Percentiles rank a stretch among this genome's conserved stretches.
phyloP scores from a whole-genome alignment of 1,140 invertebrate species.

The Hylaeus volcanicus region DNA sequence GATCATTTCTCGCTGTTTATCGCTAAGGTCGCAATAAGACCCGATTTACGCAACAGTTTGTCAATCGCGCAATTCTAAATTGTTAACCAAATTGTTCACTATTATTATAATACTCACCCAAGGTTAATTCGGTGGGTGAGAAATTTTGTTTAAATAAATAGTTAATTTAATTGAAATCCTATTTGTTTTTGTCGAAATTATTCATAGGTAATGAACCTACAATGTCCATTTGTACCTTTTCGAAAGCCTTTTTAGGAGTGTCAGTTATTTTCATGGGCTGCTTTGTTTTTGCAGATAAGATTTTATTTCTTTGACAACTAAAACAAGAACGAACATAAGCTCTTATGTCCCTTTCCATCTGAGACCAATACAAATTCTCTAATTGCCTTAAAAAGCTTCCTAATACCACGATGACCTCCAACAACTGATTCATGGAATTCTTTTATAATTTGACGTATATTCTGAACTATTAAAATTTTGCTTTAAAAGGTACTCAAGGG shows the following conservation, averaged over 20 bases:
- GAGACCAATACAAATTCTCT: neutral
- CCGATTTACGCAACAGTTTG: too few relatives aligned
- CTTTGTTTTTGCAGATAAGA: neutral
- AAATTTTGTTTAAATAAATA: too few relatives aligned
- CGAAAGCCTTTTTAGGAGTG: slow-evolving; percentile 3
- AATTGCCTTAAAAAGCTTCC: neutral
- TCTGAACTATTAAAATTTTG: neutral
- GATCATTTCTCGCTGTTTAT: too few relatives aligned
- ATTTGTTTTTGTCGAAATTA: neutral
- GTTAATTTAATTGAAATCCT: too few relatives aligned
- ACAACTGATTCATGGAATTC: neutral
- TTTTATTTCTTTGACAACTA: slow-evolving; percentile 6
- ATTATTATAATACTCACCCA: too few relatives aligned
- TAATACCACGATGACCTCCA: neutral
- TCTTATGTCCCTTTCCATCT: neutral
- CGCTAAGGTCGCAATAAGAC: too few relatives aligned
- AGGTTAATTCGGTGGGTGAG: too few relatives aligned
- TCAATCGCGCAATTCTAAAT: too few relatives aligned
- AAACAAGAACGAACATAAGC: neutral
- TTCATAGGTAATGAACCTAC: slow-evolving; percentile 11
- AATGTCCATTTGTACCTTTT: slow-evolving; percentile 14
- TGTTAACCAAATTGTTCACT: too few relatives aligned
- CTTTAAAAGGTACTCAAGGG: neutral
- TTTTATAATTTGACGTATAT: neutral
- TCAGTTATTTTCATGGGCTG: slow-evolving; percentile 10